Evolutionary conservation across 2,113 vertebrate genomes (phyloP), one percentile per base, ranked within the genome.

Genomic region (Sander vitreus): DNA sequence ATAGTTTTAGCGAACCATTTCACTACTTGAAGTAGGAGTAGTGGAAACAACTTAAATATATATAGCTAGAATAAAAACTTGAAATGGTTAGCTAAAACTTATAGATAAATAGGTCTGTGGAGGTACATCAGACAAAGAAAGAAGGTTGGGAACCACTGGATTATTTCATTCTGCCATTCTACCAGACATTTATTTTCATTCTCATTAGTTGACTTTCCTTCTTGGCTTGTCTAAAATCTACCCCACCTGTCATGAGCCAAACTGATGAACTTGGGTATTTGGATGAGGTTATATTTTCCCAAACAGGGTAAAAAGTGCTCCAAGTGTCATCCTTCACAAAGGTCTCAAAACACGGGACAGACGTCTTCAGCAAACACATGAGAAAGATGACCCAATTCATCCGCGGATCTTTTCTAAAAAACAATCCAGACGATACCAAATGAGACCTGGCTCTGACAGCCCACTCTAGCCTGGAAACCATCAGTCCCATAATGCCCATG

Each of bases 381-480:
- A 91, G 89, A 84, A 88, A 84, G 87, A 95, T 91, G 89, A 92
- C 88, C 83, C 91, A 89, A 89, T 95, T 93, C 89, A 92, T 93
- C 89, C 83, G 86, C 18, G n/a, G 64, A 82, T 84, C 77, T 77
- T 27, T 43, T 50, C 81, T 78, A 30, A 78, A 60, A 85, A 91
- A 88, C 73, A 68, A 78, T 83, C 88, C 88, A 90, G 88, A 81
- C 65, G 72, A 80, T 76, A 78, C 80, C 82, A 94, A 95, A 94
- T 93, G 93, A 93, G 92, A 74, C 79, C 76, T 64, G 85, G 86
- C 89, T 79, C 81, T 88, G 93, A 93, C 94, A 94, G 91, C 82
- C 78, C 80, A 82, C 89, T 89, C 76, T 30, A 78, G 78, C 73
- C 89, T 79, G 86, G 78, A 90, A 89, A 85, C 84, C 91, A 90